A percentile compares a stretch with the other conserved stretches of the same genome.
phyloP scores from a whole-genome alignment of 1,140 invertebrate species.

The Sycophila sp. region DNA sequence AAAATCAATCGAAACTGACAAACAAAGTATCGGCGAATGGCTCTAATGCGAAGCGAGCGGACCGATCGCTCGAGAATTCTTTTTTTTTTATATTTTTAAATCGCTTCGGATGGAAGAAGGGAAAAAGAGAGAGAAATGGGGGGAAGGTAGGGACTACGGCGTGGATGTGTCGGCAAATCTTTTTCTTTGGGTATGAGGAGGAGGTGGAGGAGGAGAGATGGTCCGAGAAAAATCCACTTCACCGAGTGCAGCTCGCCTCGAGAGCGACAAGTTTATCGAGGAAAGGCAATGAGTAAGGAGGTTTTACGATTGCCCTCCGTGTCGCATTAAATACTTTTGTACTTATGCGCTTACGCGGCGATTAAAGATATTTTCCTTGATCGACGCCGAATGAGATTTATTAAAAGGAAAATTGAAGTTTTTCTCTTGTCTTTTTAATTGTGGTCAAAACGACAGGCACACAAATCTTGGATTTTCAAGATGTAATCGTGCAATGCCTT shows the following conservation, averaged over 20 bases:
- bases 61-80: background rate
- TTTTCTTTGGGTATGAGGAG: constrained; percentile 13
- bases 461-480: too few relatives aligned
- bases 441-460: too few relatives aligned
- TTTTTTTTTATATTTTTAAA: background rate
- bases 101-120: background rate
- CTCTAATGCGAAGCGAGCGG: background rate
- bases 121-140: too few relatives aligned
- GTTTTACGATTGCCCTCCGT: background rate
- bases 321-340: constrained; percentile 1
- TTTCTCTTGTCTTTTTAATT: too few relatives aligned
- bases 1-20: background rate
- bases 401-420: too few relatives aligned
- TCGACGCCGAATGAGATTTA: background rate
- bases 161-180: constrained; percentile 1
- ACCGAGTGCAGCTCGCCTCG: constrained; percentile 5
- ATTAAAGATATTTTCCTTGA: background rate
- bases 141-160: background rate
- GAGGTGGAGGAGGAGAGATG: background rate
- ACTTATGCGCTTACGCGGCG: background rate
- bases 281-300: constrained; percentile 24
- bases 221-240: constrained; percentile 43
- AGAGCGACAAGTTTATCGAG: constrained; percentile 30
- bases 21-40: constrained; percentile 18
- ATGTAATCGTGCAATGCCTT: too few relatives aligned